These are phyloP conservation scores for Drosophila meridiana DNA, from an alignment of 2,888 invertebrate genomes.

Conservation along the genomic window DNA sequence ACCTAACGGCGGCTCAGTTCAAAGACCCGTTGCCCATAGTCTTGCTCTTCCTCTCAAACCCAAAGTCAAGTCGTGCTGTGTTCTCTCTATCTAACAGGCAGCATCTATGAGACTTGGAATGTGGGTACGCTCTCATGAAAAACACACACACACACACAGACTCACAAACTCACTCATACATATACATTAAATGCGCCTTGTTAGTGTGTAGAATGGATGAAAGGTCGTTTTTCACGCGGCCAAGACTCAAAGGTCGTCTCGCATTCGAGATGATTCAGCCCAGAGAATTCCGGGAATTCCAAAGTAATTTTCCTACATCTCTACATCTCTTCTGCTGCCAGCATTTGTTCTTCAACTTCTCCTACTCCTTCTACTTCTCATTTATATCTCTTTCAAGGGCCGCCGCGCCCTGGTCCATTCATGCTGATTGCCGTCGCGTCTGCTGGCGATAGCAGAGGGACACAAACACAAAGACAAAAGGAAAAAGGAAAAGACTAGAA, in stretches of 20 bases:
- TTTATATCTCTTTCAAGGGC: constrained; percentile 53
- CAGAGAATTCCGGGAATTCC: constrained; percentile 76
- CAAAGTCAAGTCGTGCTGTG: constrained; percentile 75
- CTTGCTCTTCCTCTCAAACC: constrained; percentile 68
- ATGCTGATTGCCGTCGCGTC: constrained; percentile 72
- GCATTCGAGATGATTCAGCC: constrained; percentile 70
- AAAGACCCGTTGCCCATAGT: constrained; percentile 54
- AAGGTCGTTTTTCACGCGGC: constrained; percentile 80
- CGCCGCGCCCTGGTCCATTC: constrained; percentile 62
- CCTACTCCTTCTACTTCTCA: constrained; percentile 17
- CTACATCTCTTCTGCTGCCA: constrained; percentile 18
- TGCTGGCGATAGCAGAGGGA: constrained; percentile 59
- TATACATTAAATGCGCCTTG: constrained; percentile 64
- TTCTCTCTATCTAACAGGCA: constrained; percentile 54
- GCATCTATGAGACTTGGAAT: constrained; percentile 69
- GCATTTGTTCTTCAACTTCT: constrained; percentile 40
- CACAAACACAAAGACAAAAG: constrained; percentile 45
- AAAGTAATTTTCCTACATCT: constrained; percentile 66
- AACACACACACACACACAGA: constrained; percentile 19
- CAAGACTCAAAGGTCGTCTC: constrained; percentile 71
- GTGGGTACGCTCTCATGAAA: constrained; percentile 71
- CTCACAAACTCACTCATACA: not conserved
- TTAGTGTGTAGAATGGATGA: constrained; percentile 75
- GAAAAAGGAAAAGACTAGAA: constrained; percentile 29
- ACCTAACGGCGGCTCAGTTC: constrained; percentile 76